Evolutionary conservation across 2,888 invertebrate genomes (phyloP), one percentile per base, ranked within the genome.

Genomic region (Uropetala carovei): DNA sequence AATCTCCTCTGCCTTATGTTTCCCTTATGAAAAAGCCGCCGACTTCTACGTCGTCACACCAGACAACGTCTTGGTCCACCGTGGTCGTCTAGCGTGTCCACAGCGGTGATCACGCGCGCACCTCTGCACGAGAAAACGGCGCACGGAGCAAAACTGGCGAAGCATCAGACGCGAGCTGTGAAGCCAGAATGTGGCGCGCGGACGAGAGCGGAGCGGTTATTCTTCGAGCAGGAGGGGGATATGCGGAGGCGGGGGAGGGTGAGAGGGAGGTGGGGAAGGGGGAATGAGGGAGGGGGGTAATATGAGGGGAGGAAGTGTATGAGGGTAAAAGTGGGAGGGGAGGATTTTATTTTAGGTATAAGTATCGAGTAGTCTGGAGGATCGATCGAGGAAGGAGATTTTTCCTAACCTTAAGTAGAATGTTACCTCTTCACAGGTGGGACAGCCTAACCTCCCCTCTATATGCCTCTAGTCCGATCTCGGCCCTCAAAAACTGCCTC

Each of bases 141-240:
- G 75, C 27, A 75, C 22, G 75, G 27, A 27, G 22, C 22, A 75
- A 75, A 75, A 75, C 86, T 13, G 14, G 22, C 60, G 60, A 60
- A 14, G 56, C 64, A 27, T 18, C 68, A 27, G 75, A 75, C 75
- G 30, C n/a, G 64, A 89, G 89, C 89, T 60, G 56, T 89, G 89
- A 68, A 30, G 22, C 89, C 56, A 30, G 89, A 89, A 64, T 89
- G 89, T 43, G 30, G 64, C 27, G 64, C 64, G 16, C 11, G 64
- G 64, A 43, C 64, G 27, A 68, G 89, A 58, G 64, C 89, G 60
- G 43, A 60, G 68, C 64, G 64, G 89, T 64, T 64, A 89, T 30
- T 43, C 60, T 60, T 86, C 11, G 60, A 22, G 18, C 30, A 60
- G 58, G 58, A 59, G 30, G 56, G 57, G 56, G 43, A 7, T n/a